These are phyloP conservation scores for Platycheirus rosarum DNA, from an alignment of 2,888 invertebrate genomes.

Conservation along the genomic window DNA sequence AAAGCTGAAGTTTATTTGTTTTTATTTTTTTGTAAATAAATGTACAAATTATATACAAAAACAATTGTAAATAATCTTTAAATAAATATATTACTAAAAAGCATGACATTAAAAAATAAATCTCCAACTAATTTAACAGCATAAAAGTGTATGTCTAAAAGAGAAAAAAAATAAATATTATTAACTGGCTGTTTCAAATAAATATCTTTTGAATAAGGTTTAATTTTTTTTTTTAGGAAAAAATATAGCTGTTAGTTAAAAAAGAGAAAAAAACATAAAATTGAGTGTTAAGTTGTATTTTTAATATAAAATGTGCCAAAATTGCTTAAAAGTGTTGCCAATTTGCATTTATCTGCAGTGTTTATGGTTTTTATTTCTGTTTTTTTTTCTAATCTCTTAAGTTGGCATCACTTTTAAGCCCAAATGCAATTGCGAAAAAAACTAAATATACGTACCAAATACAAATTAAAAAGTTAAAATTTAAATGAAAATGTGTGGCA, in stretches of 20 bases:
- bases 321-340: conserved; percentile 65
- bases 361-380: conserved; percentile 29
- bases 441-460: conserved; percentile 73
- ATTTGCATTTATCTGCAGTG: conserved; percentile 21
- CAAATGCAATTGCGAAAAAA: conserved; percentile 57
- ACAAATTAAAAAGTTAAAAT: conserved; percentile 50
- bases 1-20: neutral
- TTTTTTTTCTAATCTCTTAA: neutral
- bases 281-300: conserved; percentile 40
- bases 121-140: conserved; percentile 21
- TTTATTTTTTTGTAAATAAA: conserved; percentile 58
- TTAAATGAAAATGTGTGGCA: conserved; percentile 32
- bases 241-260: neutral
- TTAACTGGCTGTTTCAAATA: conserved; percentile 38
- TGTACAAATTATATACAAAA: conserved; percentile 55
- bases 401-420: conserved; percentile 61
- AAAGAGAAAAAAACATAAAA: conserved; percentile 1
- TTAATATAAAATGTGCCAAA: conserved; percentile 69
- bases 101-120: conserved; percentile 46
- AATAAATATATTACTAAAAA: conserved; percentile 13
- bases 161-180: neutral
- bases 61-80: conserved; percentile 45
- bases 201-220: conserved; percentile 1
- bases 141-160: conserved; percentile 23
- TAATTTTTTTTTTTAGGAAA: too few species aligned